Base-by-base conservation (phyloP, 2,797 vertebrate species). In the Myotis planiceps region DNA sequence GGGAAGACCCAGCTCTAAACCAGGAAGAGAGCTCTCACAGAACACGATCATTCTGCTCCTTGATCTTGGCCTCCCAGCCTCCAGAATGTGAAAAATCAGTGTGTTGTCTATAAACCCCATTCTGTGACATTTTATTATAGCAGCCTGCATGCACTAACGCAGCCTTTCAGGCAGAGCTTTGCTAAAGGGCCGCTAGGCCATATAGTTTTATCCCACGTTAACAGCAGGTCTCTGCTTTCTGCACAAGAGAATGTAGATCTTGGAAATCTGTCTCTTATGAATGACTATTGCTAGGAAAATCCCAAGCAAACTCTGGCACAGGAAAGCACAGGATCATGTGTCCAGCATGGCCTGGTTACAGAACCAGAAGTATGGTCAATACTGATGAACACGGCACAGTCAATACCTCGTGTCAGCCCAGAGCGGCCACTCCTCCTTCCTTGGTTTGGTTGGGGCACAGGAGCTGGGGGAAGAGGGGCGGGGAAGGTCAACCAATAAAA, bases 381-480 rank as follows among this genome's bases (percentile, higher is more conserved):
- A 13, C 37, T 55, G 15, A 21, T 66, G 3, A 68, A 68, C 9
- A 27, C 21, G 18, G 19, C 49, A 12, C n/a, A n/a, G 1, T 75
- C 23, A 18, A 5, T 25, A 55, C 23, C 37, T 75, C 16, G 1
- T 47, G 66, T 68, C 66, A 69, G 27, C 23, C 60, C 32, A 32
- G 5, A 84, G 19, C 49, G 27, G 5, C 6, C 63, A 69, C 4
- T 1, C 25, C 10, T 60, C 12, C 49, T 83, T 76, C 18, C 9
- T 83, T 49, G 75, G 21, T 15, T 53, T 60, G 6, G 25, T 15
- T 39, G 47, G 39, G 49, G 1, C 15, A 39, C 25, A 49, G 63
- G 6, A 78, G 25, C 9, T 15, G 2, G 13, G 39, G 2, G 16
- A 23, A 3, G 8, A 9, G 1, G 8, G 15, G 15, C 7, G 2